A percentile compares a stretch with the other conserved stretches of the same genome.
Conservation (phyloP, 2,888 invertebrate species). For the Myathropa florea region DNA sequence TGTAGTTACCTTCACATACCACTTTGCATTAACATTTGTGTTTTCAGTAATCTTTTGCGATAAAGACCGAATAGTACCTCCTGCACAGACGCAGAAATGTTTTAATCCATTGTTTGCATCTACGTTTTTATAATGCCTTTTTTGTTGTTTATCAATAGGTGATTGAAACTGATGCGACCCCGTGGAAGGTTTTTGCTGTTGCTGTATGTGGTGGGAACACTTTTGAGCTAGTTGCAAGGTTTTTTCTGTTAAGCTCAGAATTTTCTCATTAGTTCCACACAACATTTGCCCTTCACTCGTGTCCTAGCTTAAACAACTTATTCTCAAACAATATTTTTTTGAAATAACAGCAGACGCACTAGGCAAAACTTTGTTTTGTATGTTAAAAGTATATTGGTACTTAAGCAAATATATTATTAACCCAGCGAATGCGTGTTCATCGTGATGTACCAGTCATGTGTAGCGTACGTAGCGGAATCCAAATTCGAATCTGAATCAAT, state of each 20-base stretch:
- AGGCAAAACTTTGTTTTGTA: too few species aligned
- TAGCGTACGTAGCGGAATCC: too few species aligned
- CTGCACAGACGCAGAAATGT: constrained; percentile 79
- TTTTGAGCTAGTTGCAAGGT: constrained; percentile 78
- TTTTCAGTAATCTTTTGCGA: constrained; percentile 75
- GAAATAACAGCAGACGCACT: too few species aligned
- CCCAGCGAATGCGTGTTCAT: too few species aligned
- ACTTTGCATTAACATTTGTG: constrained; percentile 81
- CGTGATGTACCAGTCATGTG: too few species aligned
- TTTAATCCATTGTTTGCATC: constrained; percentile 77
- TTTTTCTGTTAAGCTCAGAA: constrained; percentile 74
- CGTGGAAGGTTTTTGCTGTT: constrained; percentile 38
- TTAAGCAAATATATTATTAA: too few species aligned
- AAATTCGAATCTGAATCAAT: too few species aligned
- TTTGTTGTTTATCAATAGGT: not conserved
- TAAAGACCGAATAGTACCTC: constrained; percentile 77
- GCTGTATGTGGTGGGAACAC: constrained; percentile 76
- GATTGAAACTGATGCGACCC: constrained; percentile 1
- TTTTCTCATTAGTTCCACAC: constrained; percentile 77
- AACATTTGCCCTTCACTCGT: constrained; percentile 75
- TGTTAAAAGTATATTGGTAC: too few species aligned
- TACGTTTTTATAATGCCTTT: constrained; percentile 64
- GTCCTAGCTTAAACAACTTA: not conserved
- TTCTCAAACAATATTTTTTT: not conserved
- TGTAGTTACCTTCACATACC: constrained; percentile 87